Base-by-base conservation (phyloP, 2,888 invertebrate species). In the Drosophila stalkeri region DNA sequence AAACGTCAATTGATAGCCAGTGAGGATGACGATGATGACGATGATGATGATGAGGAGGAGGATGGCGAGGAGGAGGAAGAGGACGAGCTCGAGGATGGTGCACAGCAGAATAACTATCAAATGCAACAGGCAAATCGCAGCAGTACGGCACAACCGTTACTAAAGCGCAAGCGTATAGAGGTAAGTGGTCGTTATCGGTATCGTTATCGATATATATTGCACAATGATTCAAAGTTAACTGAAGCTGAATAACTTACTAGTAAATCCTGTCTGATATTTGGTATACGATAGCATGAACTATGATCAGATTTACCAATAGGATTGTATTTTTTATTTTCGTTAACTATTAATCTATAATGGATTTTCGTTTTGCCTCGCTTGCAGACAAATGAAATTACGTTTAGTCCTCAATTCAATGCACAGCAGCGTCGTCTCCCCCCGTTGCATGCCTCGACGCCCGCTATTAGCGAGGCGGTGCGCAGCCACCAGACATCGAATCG, bases 81-180 rank as follows among this genome's bases (percentile, higher is more conserved):
- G 20, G 81, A 82, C 33, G 84, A 86, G 6, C 86, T 82, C 44
- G 91, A 83, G 5, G 89, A 89, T 18, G 85, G 31, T 20, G 31
- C 31, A 31, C 49, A 41, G 18, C 60, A 6, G 11, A 60, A 18
- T 7, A 64, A 49, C 47, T 41, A 59, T 60, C 65, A 37, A 18
- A 23, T 37, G 18, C 73, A 66, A 39, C 66, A 41, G 20, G 20
- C 55, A 47, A 66, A 56, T 57, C 67, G 72, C 59, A 74, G 18
- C 46, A 67, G 51, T 47, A 14, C 47, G 18, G 11, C 57, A 11
- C 70, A 70, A 62, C 70, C 76, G 27, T 46, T 44, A 5, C 33
- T 14, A 35, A 75, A 75, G 39, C 75, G 75, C 33, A 63, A 44
- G 35, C 76, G 75, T 8, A 11, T 66, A 0, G 63, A 60, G 76